phyloP scores from a whole-genome alignment of 2,888 invertebrate genomes.

The Cheilosia grossa region DNA sequence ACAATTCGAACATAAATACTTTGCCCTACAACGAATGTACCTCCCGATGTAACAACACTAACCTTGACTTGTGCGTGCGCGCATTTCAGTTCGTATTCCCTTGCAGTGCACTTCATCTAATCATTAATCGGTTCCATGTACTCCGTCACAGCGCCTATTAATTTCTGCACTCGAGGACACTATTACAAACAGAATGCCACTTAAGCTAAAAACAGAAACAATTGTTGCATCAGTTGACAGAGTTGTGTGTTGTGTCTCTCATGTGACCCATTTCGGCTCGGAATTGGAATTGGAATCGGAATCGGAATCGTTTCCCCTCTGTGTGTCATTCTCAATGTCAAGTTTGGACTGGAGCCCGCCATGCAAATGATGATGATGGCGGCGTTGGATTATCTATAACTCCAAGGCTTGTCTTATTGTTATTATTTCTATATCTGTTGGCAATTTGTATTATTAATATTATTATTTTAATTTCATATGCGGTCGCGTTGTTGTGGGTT shows the following conservation, averaged over 20 bases:
- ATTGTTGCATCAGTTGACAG: slow-evolving; percentile 21
- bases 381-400: neutral
- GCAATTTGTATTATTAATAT: slow-evolving; percentile 1
- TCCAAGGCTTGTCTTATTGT: slow-evolving; percentile 31
- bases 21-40: slow-evolving; percentile 23
- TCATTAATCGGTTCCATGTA: slow-evolving; percentile 60
- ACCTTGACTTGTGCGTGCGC: slow-evolving; percentile 46
- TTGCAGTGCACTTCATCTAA: neutral
- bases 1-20: neutral
- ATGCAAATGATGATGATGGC: slow-evolving; percentile 16
- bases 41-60: slow-evolving; percentile 19
- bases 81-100: slow-evolving; percentile 34
- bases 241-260: slow-evolving; percentile 1
- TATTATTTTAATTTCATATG: slow-evolving; percentile 30
- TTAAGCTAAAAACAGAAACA: slow-evolving; percentile 15
- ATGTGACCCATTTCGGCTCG: slow-evolving; percentile 52
- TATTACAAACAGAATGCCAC: slow-evolving; percentile 10
- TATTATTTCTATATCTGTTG: slow-evolving; percentile 19
- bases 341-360: slow-evolving; percentile 9
- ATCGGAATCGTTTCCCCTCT: slow-evolving; percentile 31
- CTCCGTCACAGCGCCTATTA: slow-evolving; percentile 62
- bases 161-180: slow-evolving; percentile 58
- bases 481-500: slow-evolving; percentile 25
- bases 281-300: slow-evolving; percentile 11
- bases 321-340: slow-evolving; percentile 58